Evolutionary conservation across 2,797 vertebrate genomes (phyloP), one percentile per base, ranked within the genome.

Genomic region (Natrix natrix): DNA sequence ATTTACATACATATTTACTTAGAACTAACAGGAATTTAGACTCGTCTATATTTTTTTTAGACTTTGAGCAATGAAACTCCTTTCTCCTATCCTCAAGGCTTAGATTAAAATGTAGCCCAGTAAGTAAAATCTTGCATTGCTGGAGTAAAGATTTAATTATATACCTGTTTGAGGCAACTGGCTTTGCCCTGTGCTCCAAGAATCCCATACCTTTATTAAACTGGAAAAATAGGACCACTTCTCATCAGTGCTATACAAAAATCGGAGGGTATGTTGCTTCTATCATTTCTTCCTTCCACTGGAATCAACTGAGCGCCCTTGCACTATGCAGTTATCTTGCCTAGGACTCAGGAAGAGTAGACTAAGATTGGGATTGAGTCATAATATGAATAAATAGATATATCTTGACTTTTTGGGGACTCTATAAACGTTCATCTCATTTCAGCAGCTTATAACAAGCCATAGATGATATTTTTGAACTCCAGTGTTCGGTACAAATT

Each of bases 401-500:
- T 24, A 83, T 48, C n/a, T 48, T 74, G 54, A 26, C 24, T 87
- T 57, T 57, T 61, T 20, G 57, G 56, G 48, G 22, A 92, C 26
- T 26, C 48, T 57, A 16, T 56, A 48, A 88, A 26, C 3, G 5
- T 59, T 26, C 52, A 66, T 28, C 63, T 48, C 11, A 74, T 20
- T 74, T 92, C 63, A 88, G 32, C 86, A 92, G 26, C 32, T 91
- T 74, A 83, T 91, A 78, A 91, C 32, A 48, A 83, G 16, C 24
- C 90, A 60, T 28, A 59, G 24, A 7, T 93, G 92, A 61, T 92
- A 93, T 93, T 88, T 93, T 95, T 55, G 86, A 87, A 91, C 61
- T 52, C 17, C 48, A 55, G 93, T 92, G 56, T 60, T 90, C 91
- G 93, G 88, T 87, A 24, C 0, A 0, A 93, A 92, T 90, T 92